Percentiles rank a stretch among this genome's conserved stretches.
phyloP scores from a whole-genome alignment of 2,797 vertebrate species.

The Halcyon badia region DNA sequence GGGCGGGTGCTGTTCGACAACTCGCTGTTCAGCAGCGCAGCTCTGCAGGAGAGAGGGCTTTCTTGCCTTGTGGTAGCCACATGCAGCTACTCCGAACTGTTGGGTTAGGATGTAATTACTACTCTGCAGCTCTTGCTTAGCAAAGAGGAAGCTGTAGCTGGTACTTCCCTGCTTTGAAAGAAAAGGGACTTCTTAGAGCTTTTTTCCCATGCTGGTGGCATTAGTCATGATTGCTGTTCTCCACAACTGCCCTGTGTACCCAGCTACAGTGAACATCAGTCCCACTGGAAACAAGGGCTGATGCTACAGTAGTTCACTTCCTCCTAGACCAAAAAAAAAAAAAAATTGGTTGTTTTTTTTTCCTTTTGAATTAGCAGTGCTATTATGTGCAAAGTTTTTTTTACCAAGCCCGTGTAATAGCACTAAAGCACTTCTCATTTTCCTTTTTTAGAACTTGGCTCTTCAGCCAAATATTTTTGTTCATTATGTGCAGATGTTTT shows the following conservation, averaged over 20 bases:
- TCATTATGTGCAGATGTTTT: slow-evolving; percentile 34
- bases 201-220: slow-evolving; percentile 39
- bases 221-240: slow-evolving; percentile 34
- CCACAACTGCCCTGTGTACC: background rate
- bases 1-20: background rate
- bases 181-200: slow-evolving; percentile 49
- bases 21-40: accelerated
- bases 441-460: slow-evolving; percentile 38
- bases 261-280: background rate
- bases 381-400: background rate
- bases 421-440: slow-evolving; percentile 11
- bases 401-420: background rate
- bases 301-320: slow-evolving; percentile 30
- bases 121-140: background rate
- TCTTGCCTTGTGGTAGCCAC: slow-evolving; percentile 4
- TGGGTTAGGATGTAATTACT: slow-evolving; percentile 4
- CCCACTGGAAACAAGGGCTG: slow-evolving; percentile 29
- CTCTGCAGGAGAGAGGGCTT: background rate
- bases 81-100: background rate
- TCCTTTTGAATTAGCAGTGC: slow-evolving; percentile 12
- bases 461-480: slow-evolving; percentile 25
- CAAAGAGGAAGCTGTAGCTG: slow-evolving; percentile 1
- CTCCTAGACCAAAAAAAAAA: background rate
- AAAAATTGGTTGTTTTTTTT: background rate
- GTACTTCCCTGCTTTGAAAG: slow-evolving; percentile 46